Percentiles rank a stretch among this genome's conserved stretches.
Conservation (phyloP, 2,888 invertebrate species). For the Hermodice carunculata region DNA sequence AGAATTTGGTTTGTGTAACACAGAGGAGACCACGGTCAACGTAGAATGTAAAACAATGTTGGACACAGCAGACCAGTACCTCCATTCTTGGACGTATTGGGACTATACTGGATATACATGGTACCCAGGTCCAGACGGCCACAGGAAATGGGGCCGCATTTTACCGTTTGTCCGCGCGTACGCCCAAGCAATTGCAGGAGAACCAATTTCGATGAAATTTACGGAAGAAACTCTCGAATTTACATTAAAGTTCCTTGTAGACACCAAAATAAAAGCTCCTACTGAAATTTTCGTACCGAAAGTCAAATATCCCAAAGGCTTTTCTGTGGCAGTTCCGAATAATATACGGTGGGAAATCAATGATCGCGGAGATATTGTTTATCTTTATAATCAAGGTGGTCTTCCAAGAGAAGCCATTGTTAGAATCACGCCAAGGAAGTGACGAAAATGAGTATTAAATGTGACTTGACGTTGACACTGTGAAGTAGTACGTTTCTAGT, state of each 20-base stretch:
- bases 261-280: neutral
- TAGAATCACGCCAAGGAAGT: too few species aligned
- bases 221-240: constrained; percentile 4
- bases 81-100: constrained; percentile 52
- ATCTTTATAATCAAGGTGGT: too few species aligned
- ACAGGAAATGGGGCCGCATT: constrained; percentile 7
- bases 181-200: constrained; percentile 44
- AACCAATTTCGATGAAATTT: constrained; percentile 33
- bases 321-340: neutral
- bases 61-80: constrained; percentile 38
- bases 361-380: too few species aligned
- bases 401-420: too few species aligned
- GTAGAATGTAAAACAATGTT: constrained; percentile 36
- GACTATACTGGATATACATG: constrained; percentile 42
- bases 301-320: constrained; percentile 2
- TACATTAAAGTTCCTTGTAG: neutral
- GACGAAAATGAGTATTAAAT: too few species aligned
- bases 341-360: too few species aligned
- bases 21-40: constrained; percentile 33
- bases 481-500: too few species aligned
- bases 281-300: constrained; percentile 11
- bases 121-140: constrained; percentile 16
- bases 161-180: constrained; percentile 40
- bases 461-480: too few species aligned
- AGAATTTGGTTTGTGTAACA: constrained; percentile 50